A percentile compares a stretch with the other conserved stretches of the same genome.
These are phyloP conservation scores for Pocillopora damicornis DNA, from an alignment of 64 coral and sea anemone genomes.

Conservation along the genomic window DNA sequence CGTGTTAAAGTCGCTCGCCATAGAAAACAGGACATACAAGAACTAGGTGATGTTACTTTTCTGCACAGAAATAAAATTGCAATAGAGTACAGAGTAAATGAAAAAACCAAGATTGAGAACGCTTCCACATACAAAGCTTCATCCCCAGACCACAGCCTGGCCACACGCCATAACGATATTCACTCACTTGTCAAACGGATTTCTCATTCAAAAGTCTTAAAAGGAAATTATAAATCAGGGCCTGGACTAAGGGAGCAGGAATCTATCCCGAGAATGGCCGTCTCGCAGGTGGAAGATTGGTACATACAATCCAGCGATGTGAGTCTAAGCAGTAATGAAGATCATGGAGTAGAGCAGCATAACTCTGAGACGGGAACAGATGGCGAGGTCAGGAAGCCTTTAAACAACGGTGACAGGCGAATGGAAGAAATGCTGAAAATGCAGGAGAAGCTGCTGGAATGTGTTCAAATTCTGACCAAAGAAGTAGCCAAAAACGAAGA, in stretches of 20 bases:
- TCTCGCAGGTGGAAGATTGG: constrained; percentile 7
- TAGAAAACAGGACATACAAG: constrained; percentile 18
- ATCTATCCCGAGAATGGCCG: not conserved
- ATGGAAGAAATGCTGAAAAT: constrained; percentile 5
- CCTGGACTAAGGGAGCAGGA: not conserved
- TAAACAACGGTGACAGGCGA: not conserved
- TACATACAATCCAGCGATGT: not conserved
- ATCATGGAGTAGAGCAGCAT: not conserved
- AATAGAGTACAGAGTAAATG: not conserved
- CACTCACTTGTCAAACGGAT: constrained; percentile 18
- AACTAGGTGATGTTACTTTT: not conserved
- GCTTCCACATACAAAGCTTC: not conserved
- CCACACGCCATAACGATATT: not conserved
- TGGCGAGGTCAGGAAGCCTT: not conserved
- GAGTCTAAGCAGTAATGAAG: constrained; percentile 11
- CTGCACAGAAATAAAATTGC: not conserved
- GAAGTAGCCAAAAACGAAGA: constrained; percentile 51
- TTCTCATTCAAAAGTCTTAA: constrained; percentile 41
- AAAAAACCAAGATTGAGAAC: not conserved
- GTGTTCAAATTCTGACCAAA: constrained; percentile 35
- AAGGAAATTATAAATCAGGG: constrained; percentile 12
- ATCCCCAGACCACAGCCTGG: not conserved
- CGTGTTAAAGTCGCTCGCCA: constrained; percentile 18
- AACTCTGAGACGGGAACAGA: not conserved
- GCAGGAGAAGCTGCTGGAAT: constrained; percentile 25